Conservation (phyloP, 2,113 vertebrate genomes). For the Odobenus rosmarus region DNA sequence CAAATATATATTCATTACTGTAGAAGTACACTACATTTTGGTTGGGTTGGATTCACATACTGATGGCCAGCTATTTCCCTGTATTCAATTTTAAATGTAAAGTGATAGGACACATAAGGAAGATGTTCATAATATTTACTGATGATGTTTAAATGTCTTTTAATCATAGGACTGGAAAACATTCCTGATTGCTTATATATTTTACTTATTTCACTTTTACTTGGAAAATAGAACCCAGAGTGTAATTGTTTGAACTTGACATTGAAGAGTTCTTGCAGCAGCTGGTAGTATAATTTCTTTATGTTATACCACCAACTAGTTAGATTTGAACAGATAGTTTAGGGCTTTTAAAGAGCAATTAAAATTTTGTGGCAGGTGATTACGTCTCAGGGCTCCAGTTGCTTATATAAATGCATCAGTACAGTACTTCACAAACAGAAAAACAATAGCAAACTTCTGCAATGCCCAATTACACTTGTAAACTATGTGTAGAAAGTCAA, state of each 20-base stretch:
- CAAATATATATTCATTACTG: not conserved
- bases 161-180: not conserved
- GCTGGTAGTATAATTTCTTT: not conserved
- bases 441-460: not conserved
- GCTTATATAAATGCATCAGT: not conserved
- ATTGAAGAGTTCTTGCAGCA: not conserved
- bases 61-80: not conserved
- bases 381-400: not conserved
- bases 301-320: not conserved
- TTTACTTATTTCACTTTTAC: not conserved
- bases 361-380: not conserved
- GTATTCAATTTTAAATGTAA: not conserved
- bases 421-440: not conserved
- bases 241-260: not conserved
- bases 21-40: not conserved
- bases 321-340: not conserved
- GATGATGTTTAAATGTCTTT: not conserved
- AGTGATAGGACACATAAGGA: not conserved
- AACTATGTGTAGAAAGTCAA: not conserved
- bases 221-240: not conserved
- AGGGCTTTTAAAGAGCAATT: slow-evolving; percentile 2
- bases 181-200: not conserved
- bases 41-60: not conserved
- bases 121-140: not conserved
- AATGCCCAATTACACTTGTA: not conserved